Evolutionary conservation across 2,113 vertebrate genomes (phyloP), one percentile per base, ranked within the genome.

Genomic region (Rana temporaria): DNA sequence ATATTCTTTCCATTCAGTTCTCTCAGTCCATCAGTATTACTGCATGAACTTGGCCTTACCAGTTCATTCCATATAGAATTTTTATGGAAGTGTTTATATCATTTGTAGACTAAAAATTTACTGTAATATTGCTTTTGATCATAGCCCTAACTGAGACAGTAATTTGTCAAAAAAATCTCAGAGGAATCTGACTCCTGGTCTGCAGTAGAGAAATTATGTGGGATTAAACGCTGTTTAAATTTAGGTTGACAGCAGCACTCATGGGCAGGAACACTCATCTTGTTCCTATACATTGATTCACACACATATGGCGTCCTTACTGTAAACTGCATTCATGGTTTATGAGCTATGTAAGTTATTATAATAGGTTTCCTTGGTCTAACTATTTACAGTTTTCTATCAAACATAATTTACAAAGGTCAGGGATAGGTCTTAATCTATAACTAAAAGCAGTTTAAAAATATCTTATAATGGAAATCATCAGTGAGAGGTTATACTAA

Each of bases 21-120:
- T 14, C 11, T 52, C n/a, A n/a, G 48, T 69, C 65, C 9, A 15
- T 15, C 4, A 19, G 17, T 19, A 34, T 38, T 19, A 15, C 19
- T 71, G n/a, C 17, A 7, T 26, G 0, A 16, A 30, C 53, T 6
- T 24, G 16, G 16, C 15, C 20, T 53, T n/a, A 14, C n/a, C 22
- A 24, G 11, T 48, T 48, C 12, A 52, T 56, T 17, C 17, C 55
- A 32, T 56, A 30, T 9, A 30, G 17, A 7, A 17, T 32, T 32
- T 30, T 18, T 32, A 26, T 6, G 57, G 3, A 18, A 32, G 56
- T 72, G 16, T 57, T 72, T 56, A 18, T 52, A 56, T 72, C 24
- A 8, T 72, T 72, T 72, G 48, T 53, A 57, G 70, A 72, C 70
- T 72, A 72, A 72, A 72, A 52, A 57, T 56, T 72, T 56, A 32